A percentile compares a stretch with the other conserved stretches of the same genome.
Conservation (phyloP, 2,797 vertebrate genomes). For the Calcarius lapponicus region DNA sequence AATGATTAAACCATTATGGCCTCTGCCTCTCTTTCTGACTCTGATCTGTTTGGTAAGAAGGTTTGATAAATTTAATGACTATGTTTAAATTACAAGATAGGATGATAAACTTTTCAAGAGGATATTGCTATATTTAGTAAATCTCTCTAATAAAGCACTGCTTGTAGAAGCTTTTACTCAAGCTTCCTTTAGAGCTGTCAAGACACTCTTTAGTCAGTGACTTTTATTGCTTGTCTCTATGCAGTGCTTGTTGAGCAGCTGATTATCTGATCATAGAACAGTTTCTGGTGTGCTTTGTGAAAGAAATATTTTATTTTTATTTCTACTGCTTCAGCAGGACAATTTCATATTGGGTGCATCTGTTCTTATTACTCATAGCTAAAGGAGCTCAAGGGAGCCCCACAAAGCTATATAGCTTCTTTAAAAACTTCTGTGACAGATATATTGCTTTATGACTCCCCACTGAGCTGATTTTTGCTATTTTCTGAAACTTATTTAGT, state of each 20-base stretch:
- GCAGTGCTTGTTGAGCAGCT: slow-evolving; percentile 19
- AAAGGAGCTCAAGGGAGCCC: background rate
- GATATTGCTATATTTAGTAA: background rate
- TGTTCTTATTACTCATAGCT: slow-evolving; percentile 30
- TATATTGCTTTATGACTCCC: background rate
- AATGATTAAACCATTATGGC: background rate
- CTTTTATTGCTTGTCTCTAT: slow-evolving; percentile 38
- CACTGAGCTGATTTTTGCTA: background rate
- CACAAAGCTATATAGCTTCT: background rate
- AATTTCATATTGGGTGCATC: slow-evolving; percentile 5
- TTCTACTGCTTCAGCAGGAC: slow-evolving; percentile 13
- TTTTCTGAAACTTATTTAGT: slow-evolving; percentile 11
- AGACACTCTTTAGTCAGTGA: background rate
- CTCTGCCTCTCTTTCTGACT: background rate
- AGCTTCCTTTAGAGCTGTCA: slow-evolving; percentile 36
- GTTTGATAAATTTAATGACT: background rate
- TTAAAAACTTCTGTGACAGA: background rate
- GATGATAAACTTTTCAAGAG: background rate
- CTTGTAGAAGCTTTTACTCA: slow-evolving; percentile 18
- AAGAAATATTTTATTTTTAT: slow-evolving; percentile 34
- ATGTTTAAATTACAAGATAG: background rate
- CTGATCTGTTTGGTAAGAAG: background rate
- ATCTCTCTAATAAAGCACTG: background rate
- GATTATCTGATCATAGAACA: slow-evolving; percentile 24
- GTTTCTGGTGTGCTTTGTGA: background rate